A percentile compares a stretch with the other conserved stretches of the same genome.
Evolutionary conservation across 2,888 invertebrate genomes (phyloP).

Genomic region (Eutolmus rufibarbis): DNA sequence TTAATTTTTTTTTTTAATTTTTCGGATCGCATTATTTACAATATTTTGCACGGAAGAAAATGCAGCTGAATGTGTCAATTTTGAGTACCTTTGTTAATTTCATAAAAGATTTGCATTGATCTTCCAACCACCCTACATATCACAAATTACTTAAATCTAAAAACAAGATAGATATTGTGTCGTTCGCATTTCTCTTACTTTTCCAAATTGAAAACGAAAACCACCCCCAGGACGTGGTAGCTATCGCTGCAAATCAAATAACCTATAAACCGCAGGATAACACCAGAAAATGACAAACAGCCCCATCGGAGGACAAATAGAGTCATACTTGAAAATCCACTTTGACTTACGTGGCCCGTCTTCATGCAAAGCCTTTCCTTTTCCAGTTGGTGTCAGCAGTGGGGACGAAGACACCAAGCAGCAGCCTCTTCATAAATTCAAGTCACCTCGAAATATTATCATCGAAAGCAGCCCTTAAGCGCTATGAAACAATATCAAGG

Average conservation of each 20-base stretch:
- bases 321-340: slow-evolving; percentile 42
- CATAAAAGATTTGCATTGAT: neutral
- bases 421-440: slow-evolving; percentile 36
- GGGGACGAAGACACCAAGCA: neutral
- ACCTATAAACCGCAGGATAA: slow-evolving; percentile 38
- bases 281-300: slow-evolving; percentile 39
- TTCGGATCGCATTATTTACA: too few species aligned
- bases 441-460: slow-evolving; percentile 40
- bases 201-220: slow-evolving; percentile 14
- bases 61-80: too few species aligned
- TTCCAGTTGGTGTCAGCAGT: neutral
- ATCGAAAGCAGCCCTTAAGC: slow-evolving; percentile 41
- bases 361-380: neutral
- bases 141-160: neutral
- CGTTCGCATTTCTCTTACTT: neutral
- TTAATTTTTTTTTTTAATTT: too few species aligned
- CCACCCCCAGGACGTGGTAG: neutral
- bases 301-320: slow-evolving; percentile 21
- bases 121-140: neutral
- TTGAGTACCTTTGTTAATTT: too few species aligned
- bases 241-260: slow-evolving; percentile 35
- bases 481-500: slow-evolving; percentile 32
- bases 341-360: slow-evolving; percentile 27
- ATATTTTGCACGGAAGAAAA: too few species aligned
- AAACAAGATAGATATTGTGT: neutral